Base-by-base conservation (phyloP, 2,888 invertebrate genomes). In the Sepiola atlantica region DNA sequence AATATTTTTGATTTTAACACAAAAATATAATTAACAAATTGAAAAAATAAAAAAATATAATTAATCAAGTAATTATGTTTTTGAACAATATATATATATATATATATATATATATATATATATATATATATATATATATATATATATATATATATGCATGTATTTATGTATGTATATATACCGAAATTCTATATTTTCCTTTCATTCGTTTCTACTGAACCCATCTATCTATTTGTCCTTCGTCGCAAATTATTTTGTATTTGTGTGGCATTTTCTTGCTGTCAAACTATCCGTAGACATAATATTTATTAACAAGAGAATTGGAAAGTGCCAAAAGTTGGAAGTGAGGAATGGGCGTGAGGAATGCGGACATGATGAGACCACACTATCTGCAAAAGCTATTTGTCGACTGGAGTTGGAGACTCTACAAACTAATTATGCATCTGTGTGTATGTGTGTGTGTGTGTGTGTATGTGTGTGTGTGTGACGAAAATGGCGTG, bases 231-330 rank as follows among this genome's bases (percentile, higher is more conserved):
- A 77, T 77, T 28, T 77, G n/a, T 28, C 77, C n/a, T 24, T 61
- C 61, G 21, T 24, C 21, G 4, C 21, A 20, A 8, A 8, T 24
- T 16, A 14, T 12, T n/a, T 77, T 32, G 77, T 77, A 45, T 77
- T 77, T 77, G n/a, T 77, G 77, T 77, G n/a, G 77, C 16, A 77
- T 77, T 14, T n/a, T 77, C 14, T 77, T 77, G 77, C 77, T 77
- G 77, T 18, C 77, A 77, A 77, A 2, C 12, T n/a, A 77, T 77
- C n/a, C n/a, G 77, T 77, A 77, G 77, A 77, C 77, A 77, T 16
- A 77, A 77, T 77, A 77, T 77, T 77, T 77, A 77, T 77, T 77
- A 77, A 77, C 77, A 4, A 77, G 77, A 77, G 77, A 77, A 77
- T 77, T 77, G n/a, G 32, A n/a, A 77, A 77, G 77, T 77, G 77